Evolutionary conservation across 1,140 invertebrate genomes (phyloP).

Genomic region (Caenorhabditis brenneri): DNA sequence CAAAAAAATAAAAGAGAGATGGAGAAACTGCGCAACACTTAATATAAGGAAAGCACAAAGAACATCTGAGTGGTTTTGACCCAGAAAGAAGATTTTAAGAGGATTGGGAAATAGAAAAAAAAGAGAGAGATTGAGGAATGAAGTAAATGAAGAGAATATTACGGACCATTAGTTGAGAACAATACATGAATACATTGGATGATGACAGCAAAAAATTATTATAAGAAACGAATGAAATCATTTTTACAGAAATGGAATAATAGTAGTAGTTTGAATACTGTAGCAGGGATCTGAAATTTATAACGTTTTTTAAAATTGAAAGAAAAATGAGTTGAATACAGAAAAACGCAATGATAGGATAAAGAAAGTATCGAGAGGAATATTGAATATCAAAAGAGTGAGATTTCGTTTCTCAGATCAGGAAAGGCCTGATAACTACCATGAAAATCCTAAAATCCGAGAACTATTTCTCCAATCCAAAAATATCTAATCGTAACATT

Average conservation of each 20-base stretch:
- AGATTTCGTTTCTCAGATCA: no score
- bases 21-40: not conserved
- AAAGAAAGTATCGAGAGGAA: no score
- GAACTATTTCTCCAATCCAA: no score
- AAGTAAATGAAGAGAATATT: not conserved
- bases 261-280: not conserved
- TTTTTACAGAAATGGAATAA: not conserved
- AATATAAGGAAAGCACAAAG: conserved; percentile 29
- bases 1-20: conserved; percentile 3
- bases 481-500: no score
- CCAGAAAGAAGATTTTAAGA: conserved; percentile 12
- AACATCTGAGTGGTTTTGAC: conserved; percentile 34
- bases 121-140: not conserved
- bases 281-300: not conserved
- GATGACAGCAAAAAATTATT: not conserved
- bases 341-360: no score
- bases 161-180: conserved; percentile 33
- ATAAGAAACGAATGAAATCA: not conserved
- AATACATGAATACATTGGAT: not conserved
- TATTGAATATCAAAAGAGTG: no score
- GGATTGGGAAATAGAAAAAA: not conserved
- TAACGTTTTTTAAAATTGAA: not conserved
- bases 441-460: no score
- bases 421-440: no score
- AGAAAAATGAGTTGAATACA: not conserved